These are phyloP conservation scores for Ferrisia virgata DNA, from an alignment of 2,888 invertebrate genomes.

Conservation along the genomic window DNA sequence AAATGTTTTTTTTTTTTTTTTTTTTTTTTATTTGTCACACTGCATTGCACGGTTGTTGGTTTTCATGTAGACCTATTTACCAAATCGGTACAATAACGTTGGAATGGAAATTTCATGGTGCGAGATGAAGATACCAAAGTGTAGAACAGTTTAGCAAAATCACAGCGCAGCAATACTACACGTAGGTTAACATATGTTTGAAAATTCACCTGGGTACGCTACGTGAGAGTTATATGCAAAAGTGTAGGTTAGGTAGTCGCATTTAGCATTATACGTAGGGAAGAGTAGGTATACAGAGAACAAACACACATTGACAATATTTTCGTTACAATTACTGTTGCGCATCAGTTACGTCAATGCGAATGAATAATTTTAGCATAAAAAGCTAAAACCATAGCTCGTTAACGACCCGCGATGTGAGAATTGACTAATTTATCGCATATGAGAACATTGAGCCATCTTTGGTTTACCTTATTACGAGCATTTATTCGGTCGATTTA, in stretches of 20 bases:
- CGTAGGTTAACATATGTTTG: neutral
- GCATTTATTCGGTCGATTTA: neutral
- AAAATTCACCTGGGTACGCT: conserved; percentile 13
- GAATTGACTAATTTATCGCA: conserved; percentile 6
- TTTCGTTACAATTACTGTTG: conserved; percentile 12
- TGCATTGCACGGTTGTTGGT: neutral
- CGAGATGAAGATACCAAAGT: no score
- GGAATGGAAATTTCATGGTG: neutral
- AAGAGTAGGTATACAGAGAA: no score
- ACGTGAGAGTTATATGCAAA: neutral
- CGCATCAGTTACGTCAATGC: neutral
- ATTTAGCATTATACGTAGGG: neutral
- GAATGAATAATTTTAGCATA: conserved; percentile 4
- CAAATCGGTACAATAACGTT: no score
- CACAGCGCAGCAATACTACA: neutral
- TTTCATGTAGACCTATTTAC: no score
- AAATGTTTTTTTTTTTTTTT: neutral
- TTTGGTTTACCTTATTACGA: neutral
- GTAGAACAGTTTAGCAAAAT: neutral
- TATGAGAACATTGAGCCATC: neutral
- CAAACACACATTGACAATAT: conserved; percentile 28
- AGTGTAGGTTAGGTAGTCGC: neutral
- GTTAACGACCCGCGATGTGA: neutral
- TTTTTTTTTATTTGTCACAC: no score
- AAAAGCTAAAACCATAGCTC: neutral